phyloP scores from a whole-genome alignment of 2,888 invertebrate species.

The Ennomos quercinarius region DNA sequence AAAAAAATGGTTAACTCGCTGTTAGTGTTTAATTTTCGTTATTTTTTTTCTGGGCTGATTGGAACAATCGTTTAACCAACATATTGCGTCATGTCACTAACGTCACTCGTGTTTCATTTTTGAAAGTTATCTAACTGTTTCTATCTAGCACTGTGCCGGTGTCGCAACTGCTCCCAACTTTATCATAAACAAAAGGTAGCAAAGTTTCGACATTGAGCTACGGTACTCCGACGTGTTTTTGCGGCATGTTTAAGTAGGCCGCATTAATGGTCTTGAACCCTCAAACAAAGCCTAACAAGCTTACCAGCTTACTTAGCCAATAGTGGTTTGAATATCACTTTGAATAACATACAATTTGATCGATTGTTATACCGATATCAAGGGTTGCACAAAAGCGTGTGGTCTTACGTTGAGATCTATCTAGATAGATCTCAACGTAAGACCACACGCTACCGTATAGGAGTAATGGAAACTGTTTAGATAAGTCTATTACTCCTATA shows the following conservation, averaged over 20 bases:
- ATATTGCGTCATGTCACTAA: too few relatives aligned
- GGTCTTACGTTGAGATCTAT: too few relatives aligned
- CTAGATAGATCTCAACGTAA: too few relatives aligned
- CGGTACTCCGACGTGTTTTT: slow-evolving; percentile 51
- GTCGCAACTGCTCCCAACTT: slow-evolving; percentile 61
- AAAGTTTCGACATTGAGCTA: slow-evolving; percentile 58
- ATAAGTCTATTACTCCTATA: too few relatives aligned
- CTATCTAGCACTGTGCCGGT: slow-evolving; percentile 35
- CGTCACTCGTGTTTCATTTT: neutral
- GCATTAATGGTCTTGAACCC: slow-evolving; percentile 47
- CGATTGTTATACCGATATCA: slow-evolving; percentile 5
- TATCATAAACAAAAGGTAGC: slow-evolving; percentile 64
- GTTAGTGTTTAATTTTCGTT: too few relatives aligned
- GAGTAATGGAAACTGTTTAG: too few relatives aligned
- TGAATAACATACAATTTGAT: slow-evolving; percentile 14
- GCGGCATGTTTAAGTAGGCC: slow-evolving; percentile 44
- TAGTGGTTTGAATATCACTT: slow-evolving; percentile 16
- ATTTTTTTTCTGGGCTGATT: too few relatives aligned
- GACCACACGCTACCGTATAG: too few relatives aligned
- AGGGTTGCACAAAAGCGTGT: neutral
- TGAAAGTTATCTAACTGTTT: neutral
- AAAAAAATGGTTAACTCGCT: too few relatives aligned
- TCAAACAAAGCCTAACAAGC: slow-evolving; percentile 36
- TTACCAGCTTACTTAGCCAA: too few relatives aligned
- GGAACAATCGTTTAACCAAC: too few relatives aligned